These are phyloP conservation scores for Hymenopus coronatus DNA, from an alignment of 2,888 invertebrate genomes.

Conservation along the genomic window DNA sequence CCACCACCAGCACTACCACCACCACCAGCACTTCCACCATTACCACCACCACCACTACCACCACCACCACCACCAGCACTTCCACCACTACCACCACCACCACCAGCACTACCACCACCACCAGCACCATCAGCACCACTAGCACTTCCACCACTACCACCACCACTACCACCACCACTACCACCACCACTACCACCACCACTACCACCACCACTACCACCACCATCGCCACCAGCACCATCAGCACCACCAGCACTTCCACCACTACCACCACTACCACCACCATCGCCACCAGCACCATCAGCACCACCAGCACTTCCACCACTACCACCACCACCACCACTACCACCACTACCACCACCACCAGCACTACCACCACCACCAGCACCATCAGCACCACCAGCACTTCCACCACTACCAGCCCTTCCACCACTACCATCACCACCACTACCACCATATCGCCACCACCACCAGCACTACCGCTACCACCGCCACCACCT, in stretches of 20 bases:
- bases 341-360: neutral
- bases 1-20: conserved; percentile 1
- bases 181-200: neutral
- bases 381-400: too few species aligned
- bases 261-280: too few species aligned
- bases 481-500: too few species aligned
- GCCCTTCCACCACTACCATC: neutral
- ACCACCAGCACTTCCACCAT: neutral
- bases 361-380: neutral
- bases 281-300: too few species aligned
- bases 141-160: neutral
- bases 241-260: too few species aligned
- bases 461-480: too few species aligned
- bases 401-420: neutral
- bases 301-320: neutral
- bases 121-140: too few species aligned
- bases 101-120: too few species aligned
- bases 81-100: neutral
- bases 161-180: neutral
- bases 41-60: neutral
- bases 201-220: neutral
- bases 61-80: neutral
- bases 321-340: neutral
- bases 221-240: too few species aligned
- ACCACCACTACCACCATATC: neutral